phyloP scores from a whole-genome alignment of 92 coral and sea anemone species.

The Epizoanthus rinbou region DNA sequence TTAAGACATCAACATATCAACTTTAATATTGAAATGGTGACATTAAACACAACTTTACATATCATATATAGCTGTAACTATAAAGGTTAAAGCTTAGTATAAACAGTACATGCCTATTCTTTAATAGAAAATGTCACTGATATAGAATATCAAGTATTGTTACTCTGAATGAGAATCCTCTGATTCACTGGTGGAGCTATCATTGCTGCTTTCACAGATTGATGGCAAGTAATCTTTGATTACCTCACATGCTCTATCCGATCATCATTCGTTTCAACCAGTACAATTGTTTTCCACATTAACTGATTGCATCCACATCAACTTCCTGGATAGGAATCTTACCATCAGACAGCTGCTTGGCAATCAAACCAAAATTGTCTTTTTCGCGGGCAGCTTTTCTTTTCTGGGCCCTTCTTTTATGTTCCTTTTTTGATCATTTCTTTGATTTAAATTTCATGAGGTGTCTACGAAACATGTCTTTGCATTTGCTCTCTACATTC shows the following conservation, averaged over 20 bases:
- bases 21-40: constrained; percentile 10
- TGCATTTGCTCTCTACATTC: constrained; percentile 33
- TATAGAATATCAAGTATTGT: constrained; percentile 12
- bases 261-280: constrained; percentile 38
- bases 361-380: constrained; percentile 46
- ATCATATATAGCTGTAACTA: constrained; percentile 1
- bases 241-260: not conserved
- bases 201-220: too few species aligned
- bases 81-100: constrained; percentile 4
- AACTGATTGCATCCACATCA: constrained; percentile 32
- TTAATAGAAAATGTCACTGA: constrained; percentile 12
- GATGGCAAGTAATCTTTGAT: not conserved
- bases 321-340: constrained; percentile 27
- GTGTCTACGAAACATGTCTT: constrained; percentile 55
- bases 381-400: constrained; percentile 53
- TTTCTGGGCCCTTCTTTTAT: constrained; percentile 50
- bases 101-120: constrained; percentile 12
- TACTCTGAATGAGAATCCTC: constrained; percentile 31
- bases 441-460: constrained; percentile 48
- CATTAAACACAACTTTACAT: constrained; percentile 19
- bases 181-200: not conserved
- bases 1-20: constrained; percentile 42
- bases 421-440: constrained; percentile 37
- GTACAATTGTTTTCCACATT: constrained; percentile 24
- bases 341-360: constrained; percentile 42